Percentiles rank a stretch among this genome's conserved stretches.
These are phyloP conservation scores for Neodiprion lecontei DNA, from an alignment of 1,140 invertebrate genomes.

Conservation along the genomic window DNA sequence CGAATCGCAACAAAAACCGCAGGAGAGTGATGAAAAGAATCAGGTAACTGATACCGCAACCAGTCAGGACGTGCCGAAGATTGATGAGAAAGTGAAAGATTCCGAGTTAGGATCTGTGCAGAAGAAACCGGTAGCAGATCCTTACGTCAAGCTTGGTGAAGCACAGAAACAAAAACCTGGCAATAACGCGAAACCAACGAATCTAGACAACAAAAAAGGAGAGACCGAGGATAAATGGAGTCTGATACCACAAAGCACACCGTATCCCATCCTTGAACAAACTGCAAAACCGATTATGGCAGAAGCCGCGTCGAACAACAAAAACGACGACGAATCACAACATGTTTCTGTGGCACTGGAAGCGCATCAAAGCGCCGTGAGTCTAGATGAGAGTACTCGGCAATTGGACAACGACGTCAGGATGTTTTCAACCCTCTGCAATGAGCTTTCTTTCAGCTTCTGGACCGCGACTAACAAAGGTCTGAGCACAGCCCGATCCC, in stretches of 20 bases:
- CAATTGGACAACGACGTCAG: constrained; percentile 73
- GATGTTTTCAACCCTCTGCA: constrained; percentile 78
- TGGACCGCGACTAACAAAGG: constrained; percentile 75
- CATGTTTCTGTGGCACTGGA: constrained; percentile 39
- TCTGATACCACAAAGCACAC: constrained; percentile 43
- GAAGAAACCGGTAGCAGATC: constrained; percentile 19
- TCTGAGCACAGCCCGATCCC: constrained; percentile 75
- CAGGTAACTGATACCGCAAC: no score
- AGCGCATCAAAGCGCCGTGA: constrained; percentile 55
- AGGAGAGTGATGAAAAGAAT: neutral
- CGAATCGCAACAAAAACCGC: constrained; percentile 18
- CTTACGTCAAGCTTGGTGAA: constrained; percentile 43
- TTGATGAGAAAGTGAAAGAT: neutral
- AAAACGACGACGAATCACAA: constrained; percentile 19
- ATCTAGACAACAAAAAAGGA: neutral
- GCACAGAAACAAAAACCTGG: constrained; percentile 22
- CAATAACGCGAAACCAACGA: neutral
- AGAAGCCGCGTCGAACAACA: constrained; percentile 44
- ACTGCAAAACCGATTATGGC: constrained; percentile 23
- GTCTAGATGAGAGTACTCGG: constrained; percentile 76
- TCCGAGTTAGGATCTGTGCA: neutral
- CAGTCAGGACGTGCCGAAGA: neutral
- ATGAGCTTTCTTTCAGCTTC: constrained; percentile 83
- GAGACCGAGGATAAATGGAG: constrained; percentile 44
- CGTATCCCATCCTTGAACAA: constrained; percentile 43